phyloP scores from a whole-genome alignment of 2,888 invertebrate species.

The Leptopilina syphax region DNA sequence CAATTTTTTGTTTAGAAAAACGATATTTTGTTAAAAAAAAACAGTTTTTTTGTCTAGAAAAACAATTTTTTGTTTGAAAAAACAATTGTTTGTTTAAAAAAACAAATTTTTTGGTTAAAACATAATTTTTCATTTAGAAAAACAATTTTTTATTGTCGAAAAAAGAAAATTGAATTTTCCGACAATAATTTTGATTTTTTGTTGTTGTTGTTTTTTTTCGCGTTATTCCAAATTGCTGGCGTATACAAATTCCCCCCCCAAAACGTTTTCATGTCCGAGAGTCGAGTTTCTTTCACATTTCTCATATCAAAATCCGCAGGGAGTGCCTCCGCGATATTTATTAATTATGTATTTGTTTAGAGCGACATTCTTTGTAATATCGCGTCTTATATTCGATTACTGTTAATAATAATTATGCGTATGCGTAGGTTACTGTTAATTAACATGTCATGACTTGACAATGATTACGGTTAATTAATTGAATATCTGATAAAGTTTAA shows the following conservation, averaged over 20 bases:
- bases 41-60: no score
- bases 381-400: constrained; percentile 65
- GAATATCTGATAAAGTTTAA: constrained; percentile 72
- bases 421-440: constrained; percentile 64
- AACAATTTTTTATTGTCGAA: no score
- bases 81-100: no score
- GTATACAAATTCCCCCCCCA: constrained; percentile 68
- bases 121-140: no score
- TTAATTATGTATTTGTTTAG: constrained; percentile 45
- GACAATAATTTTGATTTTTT: background rate
- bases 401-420: constrained; percentile 64
- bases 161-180: no score
- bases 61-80: no score
- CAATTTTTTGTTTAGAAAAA: no score
- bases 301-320: constrained; percentile 65
- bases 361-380: constrained; percentile 56
- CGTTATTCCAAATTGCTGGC: constrained; percentile 40
- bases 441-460: constrained; percentile 67
- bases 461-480: constrained; percentile 73
- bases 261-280: constrained; percentile 72
- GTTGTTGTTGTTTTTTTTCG: background rate
- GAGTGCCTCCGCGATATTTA: constrained; percentile 74
- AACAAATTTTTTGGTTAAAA: no score
- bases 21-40: no score
- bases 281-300: constrained; percentile 64